Evolutionary conservation across 2,888 invertebrate genomes (phyloP), one percentile per base, ranked within the genome.

Genomic region (Leptodirus hochenwartii): DNA sequence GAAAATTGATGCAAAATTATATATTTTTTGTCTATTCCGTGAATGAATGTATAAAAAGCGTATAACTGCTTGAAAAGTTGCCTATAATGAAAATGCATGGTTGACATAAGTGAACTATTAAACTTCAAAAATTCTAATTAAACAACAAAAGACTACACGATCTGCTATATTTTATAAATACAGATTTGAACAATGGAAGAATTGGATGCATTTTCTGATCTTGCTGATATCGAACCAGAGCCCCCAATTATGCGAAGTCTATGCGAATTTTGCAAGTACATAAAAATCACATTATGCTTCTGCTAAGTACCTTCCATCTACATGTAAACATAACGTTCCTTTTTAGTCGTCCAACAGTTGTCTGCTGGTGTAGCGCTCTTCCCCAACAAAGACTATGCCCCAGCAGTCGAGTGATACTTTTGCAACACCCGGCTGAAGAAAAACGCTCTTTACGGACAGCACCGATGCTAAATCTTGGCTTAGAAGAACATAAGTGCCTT

Each of bases 401-500:
- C 9, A 58, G 60, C 30, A 80, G 81, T 34, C 68, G 64, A 43
- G 62, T 91, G 26, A 69, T 87, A 39, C 64, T 91, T 34, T 60
- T 91, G 5, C 91, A 91, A 53, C 91, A 91, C 59, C 91, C 91
- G 9, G 87, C 85, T 35, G 91, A 91, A 64, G 84, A 85, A 47
- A 81, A 82, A 48, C 64, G 91, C 41, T 80, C 82, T 43, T 61
- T 91, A 25, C 69, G 85, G 29, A 93, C 91, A 16, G 88, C 84
- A 10, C 78, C 82, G 8, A 93, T 93, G 81, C 58, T 93, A 17
- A 66, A 74, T 42, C 59, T 84, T 29, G 78, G 82, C 15, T 54
- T 91, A 35, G 60, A 63, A 26, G 54, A 67, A 30, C 75, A 71
- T 30, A 80, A 77, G 57, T 90, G 88, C 59, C 59, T 75, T 40